Base-by-base conservation (phyloP, 1,140 invertebrate genomes). In the Drosophila melanogaster region DNA sequence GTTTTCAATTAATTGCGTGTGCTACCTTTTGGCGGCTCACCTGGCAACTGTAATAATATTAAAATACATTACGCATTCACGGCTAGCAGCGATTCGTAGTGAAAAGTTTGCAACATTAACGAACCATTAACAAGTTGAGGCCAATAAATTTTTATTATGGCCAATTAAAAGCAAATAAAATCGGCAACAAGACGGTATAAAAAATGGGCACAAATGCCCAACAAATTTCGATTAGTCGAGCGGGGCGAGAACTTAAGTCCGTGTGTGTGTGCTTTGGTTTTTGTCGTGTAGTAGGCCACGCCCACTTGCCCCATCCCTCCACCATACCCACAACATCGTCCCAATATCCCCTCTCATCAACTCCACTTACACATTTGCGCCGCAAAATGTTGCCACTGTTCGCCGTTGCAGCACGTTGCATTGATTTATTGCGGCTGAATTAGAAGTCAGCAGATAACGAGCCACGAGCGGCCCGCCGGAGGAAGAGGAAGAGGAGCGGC, bases 361-460 rank as follows among this genome's bases (percentile, higher is more conserved):
- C 83, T 87, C 81, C 83, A 81, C 81, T 86, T 86, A 81, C 81
- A 86, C 81, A 87, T 87, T 87, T 87, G 83, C 65, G 83, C 57
- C 83, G 70, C 78, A 86, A 86, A 86, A 87, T 87, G 84, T 87
- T 81, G 81, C 81, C 78, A 74, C 66, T 72, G 67, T 44, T 66
- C 47, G 26, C 73, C 43, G 62, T 58, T 78, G 84, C 84, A 89
- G 84, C 84, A 89, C 84, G 84, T 89, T 89, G 84, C 84, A 89
- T 89, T 89, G 84, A 89, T 89, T 89, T 89, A 89, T 89, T 84
- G 73, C 71, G 79, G 72, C 84, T 89, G 84, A 89, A 89, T 89
- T 89, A 89, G 84, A 89, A 89, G 84, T 89, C 84, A 80, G 79
- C 85, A 89, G 84, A 89, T 89, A 89, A 89, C 84, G 84, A 87